phyloP scores from a whole-genome alignment of 2,797 vertebrate genomes.

The Pipistrellus nathusii region DNA sequence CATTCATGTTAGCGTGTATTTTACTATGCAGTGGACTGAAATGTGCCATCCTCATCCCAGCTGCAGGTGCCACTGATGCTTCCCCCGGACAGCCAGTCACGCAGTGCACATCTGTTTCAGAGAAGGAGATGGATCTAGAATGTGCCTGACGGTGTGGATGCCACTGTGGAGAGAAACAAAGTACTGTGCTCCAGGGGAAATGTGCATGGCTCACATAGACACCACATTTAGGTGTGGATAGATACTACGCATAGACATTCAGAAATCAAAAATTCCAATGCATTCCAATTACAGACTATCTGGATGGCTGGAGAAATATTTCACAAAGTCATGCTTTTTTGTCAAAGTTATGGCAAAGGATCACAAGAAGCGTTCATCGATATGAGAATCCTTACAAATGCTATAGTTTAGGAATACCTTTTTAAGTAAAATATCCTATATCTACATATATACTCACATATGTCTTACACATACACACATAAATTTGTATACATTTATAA shows the following conservation, averaged over 20 bases:
- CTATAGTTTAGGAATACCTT: not conserved
- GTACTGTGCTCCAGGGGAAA: not conserved
- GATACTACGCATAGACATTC: not conserved
- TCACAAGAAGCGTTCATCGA: not conserved
- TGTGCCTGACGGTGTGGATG: not conserved
- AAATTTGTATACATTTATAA: not conserved
- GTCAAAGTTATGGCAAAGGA: not conserved
- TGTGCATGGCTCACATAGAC: fast-evolving
- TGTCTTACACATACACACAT: not conserved
- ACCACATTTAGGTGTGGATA: not conserved
- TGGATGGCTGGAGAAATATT: not conserved
- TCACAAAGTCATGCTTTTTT: not conserved
- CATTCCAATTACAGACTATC: not conserved
- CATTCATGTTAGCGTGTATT: slow-evolving; percentile 76
- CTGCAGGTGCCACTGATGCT: slow-evolving; percentile 72
- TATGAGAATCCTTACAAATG: not conserved
- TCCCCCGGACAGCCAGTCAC: slow-evolving; percentile 33
- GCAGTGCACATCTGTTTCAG: slow-evolving; percentile 64
- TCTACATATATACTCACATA: not conserved
- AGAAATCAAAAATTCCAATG: not conserved
- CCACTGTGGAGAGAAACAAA: not conserved
- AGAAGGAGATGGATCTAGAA: slow-evolving; percentile 59
- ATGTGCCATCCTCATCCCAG: slow-evolving; percentile 79
- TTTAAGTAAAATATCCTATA: not conserved
- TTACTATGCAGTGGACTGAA: slow-evolving; percentile 66